Evolutionary conservation across 2,113 vertebrate species (phyloP).

Genomic region (Nematolebias whitei): DNA sequence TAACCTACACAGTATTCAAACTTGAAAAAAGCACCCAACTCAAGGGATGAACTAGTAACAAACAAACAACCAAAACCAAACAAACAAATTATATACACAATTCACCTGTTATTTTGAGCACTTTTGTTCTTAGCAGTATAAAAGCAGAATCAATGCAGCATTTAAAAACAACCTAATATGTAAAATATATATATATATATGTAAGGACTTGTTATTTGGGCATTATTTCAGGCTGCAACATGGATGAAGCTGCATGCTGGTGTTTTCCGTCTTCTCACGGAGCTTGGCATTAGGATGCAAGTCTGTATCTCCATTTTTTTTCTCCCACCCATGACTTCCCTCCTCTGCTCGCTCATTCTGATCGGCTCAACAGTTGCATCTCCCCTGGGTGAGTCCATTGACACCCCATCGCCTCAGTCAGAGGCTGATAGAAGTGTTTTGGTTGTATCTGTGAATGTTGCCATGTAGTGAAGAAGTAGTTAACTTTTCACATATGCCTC

Average conservation of each 20-base stretch:
- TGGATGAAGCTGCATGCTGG: conserved; percentile 59
- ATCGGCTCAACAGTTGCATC: conserved; percentile 49
- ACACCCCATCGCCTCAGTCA: neutral
- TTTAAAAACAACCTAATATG: neutral
- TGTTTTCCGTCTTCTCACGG: conserved; percentile 27
- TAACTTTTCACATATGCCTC: too few species aligned
- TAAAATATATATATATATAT: neutral
- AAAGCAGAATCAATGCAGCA: neutral
- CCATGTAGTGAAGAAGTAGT: too few species aligned
- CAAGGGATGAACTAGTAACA: too few species aligned
- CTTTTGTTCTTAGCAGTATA: too few species aligned
- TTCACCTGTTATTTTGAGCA: too few species aligned
- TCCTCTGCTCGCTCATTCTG: conserved; percentile 63
- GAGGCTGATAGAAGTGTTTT: neutral
- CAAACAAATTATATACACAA: too few species aligned
- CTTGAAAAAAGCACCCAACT: too few species aligned
- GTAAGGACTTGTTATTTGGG: neutral
- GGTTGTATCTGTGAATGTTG: neutral
- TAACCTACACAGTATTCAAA: too few species aligned
- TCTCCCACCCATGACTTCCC: conserved; percentile 63
- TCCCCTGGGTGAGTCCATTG: conserved; percentile 68
- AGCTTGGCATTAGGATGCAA: conserved; percentile 66
- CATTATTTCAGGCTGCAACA: conserved; percentile 31
- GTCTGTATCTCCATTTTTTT: conserved; percentile 41
- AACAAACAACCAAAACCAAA: neutral